A percentile compares a stretch with the other conserved stretches of the same genome.
Conservation (phyloP, 64 coral and sea anemone genomes). For the Anthopleura sola region DNA sequence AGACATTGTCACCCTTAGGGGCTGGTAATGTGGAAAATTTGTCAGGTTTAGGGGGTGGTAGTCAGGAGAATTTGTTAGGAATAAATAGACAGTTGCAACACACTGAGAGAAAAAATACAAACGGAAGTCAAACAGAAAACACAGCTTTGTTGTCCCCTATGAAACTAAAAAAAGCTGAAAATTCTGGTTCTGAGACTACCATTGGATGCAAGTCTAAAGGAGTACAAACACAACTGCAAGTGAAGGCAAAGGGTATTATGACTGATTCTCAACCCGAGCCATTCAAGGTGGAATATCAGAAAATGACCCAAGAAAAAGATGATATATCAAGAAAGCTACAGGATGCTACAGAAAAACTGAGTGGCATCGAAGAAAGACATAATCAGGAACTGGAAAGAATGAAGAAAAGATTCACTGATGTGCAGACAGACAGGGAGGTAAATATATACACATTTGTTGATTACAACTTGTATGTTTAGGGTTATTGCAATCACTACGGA, state of each 20-base stretch:
- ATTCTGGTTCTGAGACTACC: slow-evolving; percentile 21
- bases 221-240: slow-evolving; percentile 63
- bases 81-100: not conserved
- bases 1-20: not conserved
- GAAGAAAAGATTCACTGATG: slow-evolving; percentile 66
- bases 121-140: not conserved
- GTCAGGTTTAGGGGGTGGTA: too few species aligned
- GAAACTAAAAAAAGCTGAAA: not conserved
- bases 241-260: slow-evolving; percentile 68
- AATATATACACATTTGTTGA: not conserved
- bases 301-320: slow-evolving; percentile 58
- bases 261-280: slow-evolving; percentile 60
- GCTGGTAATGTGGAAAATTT: not conserved
- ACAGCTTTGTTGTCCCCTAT: not conserved
- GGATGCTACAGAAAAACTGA: slow-evolving; percentile 54
- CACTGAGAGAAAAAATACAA: not conserved
- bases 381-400: slow-evolving; percentile 65
- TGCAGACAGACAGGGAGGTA: slow-evolving; percentile 61
- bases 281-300: slow-evolving; percentile 55
- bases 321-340: slow-evolving; percentile 35
- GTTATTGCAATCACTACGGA: too few species aligned
- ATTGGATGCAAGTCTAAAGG: slow-evolving; percentile 62
- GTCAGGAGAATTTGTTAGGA: not conserved
- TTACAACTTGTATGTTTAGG: too few species aligned
- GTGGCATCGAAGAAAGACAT: slow-evolving; percentile 44